Conservation (phyloP, 2,113 vertebrate genomes). For the Pandion haliaetus region DNA sequence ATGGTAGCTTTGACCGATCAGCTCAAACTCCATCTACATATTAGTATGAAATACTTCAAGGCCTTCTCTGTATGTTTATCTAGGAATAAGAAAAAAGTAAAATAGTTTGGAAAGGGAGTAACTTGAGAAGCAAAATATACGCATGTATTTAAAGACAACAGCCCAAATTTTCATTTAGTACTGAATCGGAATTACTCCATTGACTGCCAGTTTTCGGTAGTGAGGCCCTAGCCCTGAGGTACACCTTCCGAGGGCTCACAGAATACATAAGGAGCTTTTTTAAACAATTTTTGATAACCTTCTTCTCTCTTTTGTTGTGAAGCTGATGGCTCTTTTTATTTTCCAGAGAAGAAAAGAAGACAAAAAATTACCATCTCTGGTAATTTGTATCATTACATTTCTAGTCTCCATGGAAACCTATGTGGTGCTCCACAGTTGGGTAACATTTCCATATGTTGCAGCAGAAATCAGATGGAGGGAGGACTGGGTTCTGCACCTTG, state of each 20-base stretch:
- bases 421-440: background rate
- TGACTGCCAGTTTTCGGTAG: background rate
- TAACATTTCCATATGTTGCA: background rate
- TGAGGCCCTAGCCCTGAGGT: background rate
- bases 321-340: background rate
- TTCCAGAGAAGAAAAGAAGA: background rate
- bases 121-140: background rate
- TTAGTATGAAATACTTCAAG: background rate
- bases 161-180: background rate
- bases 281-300: background rate
- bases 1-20: background rate
- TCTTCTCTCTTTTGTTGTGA: background rate
- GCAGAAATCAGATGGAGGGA: background rate
- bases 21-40: background rate
- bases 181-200: background rate
- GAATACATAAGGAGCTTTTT: background rate
- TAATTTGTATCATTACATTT: slow-evolving; percentile 31
- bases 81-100: background rate
- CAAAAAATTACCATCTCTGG: background rate
- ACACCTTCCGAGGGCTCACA: background rate
- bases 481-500: background rate
- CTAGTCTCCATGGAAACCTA: slow-evolving; percentile 47
- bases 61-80: background rate
- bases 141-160: background rate
- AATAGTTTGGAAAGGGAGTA: background rate